These are phyloP conservation scores for Psilanteris sp. DNA, from an alignment of 1,140 invertebrate genomes.

Conservation along the genomic window DNA sequence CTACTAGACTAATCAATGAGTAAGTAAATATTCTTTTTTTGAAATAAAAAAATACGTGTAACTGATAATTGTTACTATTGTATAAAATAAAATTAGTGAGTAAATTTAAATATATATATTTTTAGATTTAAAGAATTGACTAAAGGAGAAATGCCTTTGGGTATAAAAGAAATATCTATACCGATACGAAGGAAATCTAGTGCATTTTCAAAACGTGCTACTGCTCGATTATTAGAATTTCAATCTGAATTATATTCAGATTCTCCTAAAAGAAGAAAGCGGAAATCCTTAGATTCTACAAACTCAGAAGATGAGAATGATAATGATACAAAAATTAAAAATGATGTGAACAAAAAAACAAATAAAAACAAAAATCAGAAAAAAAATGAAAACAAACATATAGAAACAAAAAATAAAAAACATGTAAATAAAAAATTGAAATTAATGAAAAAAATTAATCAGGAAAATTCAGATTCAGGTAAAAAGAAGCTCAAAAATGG, in stretches of 20 bases:
- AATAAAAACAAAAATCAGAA: too few species aligned
- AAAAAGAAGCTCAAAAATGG: too few species aligned
- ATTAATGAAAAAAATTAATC: too few species aligned
- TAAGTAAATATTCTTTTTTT: slow-evolving; percentile 65
- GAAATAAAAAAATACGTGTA: not conserved
- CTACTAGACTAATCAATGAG: slow-evolving; percentile 79
- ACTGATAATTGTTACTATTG: not conserved
- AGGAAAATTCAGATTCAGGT: too few species aligned
- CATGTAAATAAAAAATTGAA: too few species aligned
- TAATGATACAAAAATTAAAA: not conserved
- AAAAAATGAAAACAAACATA: too few species aligned
- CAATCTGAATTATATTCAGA: slow-evolving; percentile 72
- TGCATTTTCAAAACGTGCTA: slow-evolving; percentile 70
- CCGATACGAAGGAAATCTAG: slow-evolving; percentile 63
- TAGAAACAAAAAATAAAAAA: too few species aligned
- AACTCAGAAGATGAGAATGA: slow-evolving; percentile 7
- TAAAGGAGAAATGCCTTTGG: slow-evolving; percentile 83
- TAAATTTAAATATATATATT: slow-evolving; percentile 1
- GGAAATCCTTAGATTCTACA: slow-evolving; percentile 19
- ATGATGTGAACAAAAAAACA: slow-evolving; percentile 20
- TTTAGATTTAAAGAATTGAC: slow-evolving; percentile 81
- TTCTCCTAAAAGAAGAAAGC: slow-evolving; percentile 58
- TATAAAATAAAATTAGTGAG: too few species aligned
- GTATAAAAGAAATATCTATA: slow-evolving; percentile 79
- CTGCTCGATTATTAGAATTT: slow-evolving; percentile 71